These are phyloP conservation scores for Gasterosteus aculeatus DNA, from an alignment of 2,113 vertebrate species.

Conservation along the genomic window DNA sequence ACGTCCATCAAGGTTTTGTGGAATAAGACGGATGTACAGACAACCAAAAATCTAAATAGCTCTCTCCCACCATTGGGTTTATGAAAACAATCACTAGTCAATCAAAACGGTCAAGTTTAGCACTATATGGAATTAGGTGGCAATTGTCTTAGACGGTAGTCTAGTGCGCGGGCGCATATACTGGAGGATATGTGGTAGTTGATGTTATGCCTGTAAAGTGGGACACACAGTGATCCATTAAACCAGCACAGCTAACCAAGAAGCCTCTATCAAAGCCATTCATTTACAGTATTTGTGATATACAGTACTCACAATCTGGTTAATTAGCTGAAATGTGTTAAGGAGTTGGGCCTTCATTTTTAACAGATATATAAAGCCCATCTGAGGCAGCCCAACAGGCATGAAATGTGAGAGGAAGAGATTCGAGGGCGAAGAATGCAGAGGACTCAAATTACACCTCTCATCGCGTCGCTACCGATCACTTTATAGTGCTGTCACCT, in stretches of 20 bases:
- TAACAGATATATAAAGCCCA: constrained; percentile 65
- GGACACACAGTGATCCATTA: no score
- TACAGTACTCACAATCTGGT: constrained; percentile 17
- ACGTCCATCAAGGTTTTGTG: no score
- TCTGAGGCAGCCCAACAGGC: constrained; percentile 67
- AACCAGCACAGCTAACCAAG: no score
- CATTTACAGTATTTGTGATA: not conserved
- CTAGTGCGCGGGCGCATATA: no score
- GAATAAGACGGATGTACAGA: no score
- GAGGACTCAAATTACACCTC: constrained; percentile 72
- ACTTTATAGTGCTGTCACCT: constrained; percentile 44
- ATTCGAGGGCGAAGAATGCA: no score
- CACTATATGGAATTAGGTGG: not conserved
- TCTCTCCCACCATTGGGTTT: not conserved
- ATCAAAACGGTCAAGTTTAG: not conserved
- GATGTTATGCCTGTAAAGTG: no score
- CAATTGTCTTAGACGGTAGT: not conserved
- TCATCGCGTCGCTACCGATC: constrained; percentile 55
- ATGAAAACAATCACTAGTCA: not conserved
- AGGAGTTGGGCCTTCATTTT: constrained; percentile 54
- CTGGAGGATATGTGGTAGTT: no score
- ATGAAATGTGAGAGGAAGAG: constrained; percentile 74
- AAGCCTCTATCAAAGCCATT: no score
- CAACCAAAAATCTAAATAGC: no score
- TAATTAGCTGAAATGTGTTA: constrained; percentile 12